Evolutionary conservation across 2,888 invertebrate species (phyloP).

Genomic region (Cantharis nigra): DNA sequence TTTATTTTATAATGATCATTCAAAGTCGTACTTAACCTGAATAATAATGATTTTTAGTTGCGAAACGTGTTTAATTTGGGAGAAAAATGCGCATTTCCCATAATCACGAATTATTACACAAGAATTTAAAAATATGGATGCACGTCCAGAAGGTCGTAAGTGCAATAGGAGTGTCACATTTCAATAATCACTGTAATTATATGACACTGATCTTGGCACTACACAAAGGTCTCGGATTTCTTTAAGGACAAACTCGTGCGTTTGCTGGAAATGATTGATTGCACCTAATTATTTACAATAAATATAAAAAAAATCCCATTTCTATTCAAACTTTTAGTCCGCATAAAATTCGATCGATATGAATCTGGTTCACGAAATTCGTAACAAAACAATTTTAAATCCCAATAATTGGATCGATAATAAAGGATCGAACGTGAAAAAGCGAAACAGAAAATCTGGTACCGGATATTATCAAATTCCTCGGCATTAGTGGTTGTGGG

Average conservation of each 20-base stretch:
- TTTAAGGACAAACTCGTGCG: constrained; percentile 36
- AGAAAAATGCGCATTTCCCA: constrained; percentile 27
- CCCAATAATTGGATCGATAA: neutral
- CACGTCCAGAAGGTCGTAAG: constrained; percentile 35
- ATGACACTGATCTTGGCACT: constrained; percentile 37
- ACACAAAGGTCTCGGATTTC: constrained; percentile 32
- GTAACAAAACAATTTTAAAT: neutral
- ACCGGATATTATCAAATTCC: constrained; percentile 1
- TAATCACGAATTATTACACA: constrained; percentile 27
- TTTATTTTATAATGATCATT: constrained; percentile 27
- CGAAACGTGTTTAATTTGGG: neutral
- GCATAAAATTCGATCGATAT: neutral
- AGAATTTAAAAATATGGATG: constrained; percentile 25
- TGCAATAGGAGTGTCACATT: constrained; percentile 36
- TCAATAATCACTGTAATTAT: constrained; percentile 35
- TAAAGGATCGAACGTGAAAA: neutral
- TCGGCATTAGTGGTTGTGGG: neutral
- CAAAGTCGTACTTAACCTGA: constrained; percentile 15
- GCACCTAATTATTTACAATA: neutral
- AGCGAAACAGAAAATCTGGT: neutral
- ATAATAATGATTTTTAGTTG: neutral
- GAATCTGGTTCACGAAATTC: neutral
- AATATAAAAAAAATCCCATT: neutral
- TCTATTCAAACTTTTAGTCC: neutral
- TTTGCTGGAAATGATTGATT: constrained; percentile 31